Conservation (phyloP, 2,113 vertebrate species). For the Machaerirhynchus nigripectus region DNA sequence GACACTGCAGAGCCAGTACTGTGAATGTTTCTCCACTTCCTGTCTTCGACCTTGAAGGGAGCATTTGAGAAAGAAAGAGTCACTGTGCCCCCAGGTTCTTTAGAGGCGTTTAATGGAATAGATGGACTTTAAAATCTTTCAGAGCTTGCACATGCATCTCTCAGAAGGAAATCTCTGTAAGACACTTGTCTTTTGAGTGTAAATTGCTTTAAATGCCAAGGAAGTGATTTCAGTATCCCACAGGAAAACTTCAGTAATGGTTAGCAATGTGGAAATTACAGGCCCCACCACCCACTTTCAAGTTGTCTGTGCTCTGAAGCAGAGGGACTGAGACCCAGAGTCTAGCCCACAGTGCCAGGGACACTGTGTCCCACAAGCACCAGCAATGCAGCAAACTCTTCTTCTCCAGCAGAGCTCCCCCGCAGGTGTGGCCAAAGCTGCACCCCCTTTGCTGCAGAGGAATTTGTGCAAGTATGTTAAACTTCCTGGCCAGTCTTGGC, state of each 20-base stretch:
- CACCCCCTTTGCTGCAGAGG: not conserved
- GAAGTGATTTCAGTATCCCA: not conserved
- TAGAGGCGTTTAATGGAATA: not conserved
- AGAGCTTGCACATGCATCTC: not conserved
- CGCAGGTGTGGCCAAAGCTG: not conserved
- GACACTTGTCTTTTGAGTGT: not conserved
- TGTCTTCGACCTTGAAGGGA: not conserved
- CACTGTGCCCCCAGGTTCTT: not conserved
- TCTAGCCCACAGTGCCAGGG: fast-evolving
- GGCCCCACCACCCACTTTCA: fast-evolving
- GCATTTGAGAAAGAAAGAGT: not conserved
- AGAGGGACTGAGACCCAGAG: not conserved
- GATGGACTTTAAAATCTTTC: not conserved
- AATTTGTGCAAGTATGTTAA: not conserved
- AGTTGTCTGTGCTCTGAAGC: not conserved
- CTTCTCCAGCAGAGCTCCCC: not conserved
- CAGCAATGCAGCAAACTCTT: not conserved
- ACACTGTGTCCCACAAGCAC: not conserved
- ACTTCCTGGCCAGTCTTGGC: not conserved
- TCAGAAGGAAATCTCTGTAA: not conserved
- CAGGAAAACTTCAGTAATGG: not conserved
- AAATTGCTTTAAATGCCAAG: not conserved
- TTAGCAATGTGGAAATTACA: not conserved
- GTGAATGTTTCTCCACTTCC: not conserved
- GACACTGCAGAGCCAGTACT: not conserved